phyloP scores from a whole-genome alignment of 2,797 vertebrate genomes.

The Rousettus madagascariensis region DNA sequence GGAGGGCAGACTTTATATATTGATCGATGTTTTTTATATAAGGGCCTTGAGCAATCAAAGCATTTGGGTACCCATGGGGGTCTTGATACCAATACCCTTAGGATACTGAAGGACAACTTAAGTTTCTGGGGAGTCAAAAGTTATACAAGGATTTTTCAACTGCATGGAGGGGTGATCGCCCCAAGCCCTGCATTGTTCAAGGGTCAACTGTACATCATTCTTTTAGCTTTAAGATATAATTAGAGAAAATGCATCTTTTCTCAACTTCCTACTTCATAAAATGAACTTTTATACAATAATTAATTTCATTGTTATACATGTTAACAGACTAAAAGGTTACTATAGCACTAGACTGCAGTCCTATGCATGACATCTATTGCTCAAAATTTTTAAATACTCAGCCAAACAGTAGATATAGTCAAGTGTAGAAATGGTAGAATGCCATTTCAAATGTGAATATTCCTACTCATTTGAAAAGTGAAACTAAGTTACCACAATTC shows the following conservation, averaged over 20 bases:
- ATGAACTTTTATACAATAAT: neutral
- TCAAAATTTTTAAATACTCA: slow-evolving; percentile 40
- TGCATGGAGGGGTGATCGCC: neutral
- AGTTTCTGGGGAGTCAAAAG: neutral
- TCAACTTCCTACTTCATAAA: slow-evolving; percentile 24
- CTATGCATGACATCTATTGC: neutral
- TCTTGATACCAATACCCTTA: neutral
- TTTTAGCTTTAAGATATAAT: slow-evolving; percentile 35
- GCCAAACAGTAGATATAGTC: neutral
- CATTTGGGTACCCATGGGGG: neutral
- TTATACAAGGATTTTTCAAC: neutral
- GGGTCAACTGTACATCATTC: neutral
- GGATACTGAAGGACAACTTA: neutral
- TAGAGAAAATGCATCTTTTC: slow-evolving; percentile 9
- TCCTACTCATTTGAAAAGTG: slow-evolving; percentile 15
- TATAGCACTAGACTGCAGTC: neutral
- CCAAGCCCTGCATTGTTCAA: neutral
- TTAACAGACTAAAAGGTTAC: slow-evolving; percentile 27
- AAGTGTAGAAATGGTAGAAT: neutral
- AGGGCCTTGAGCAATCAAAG: neutral
- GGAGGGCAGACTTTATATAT: neutral
- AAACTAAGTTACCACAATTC: slow-evolving; percentile 45
- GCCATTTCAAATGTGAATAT: slow-evolving; percentile 14
- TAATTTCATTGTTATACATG: neutral
- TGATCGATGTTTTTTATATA: neutral